phyloP scores from a whole-genome alignment of 2,113 vertebrate genomes.

The Megatriorchis doriae region DNA sequence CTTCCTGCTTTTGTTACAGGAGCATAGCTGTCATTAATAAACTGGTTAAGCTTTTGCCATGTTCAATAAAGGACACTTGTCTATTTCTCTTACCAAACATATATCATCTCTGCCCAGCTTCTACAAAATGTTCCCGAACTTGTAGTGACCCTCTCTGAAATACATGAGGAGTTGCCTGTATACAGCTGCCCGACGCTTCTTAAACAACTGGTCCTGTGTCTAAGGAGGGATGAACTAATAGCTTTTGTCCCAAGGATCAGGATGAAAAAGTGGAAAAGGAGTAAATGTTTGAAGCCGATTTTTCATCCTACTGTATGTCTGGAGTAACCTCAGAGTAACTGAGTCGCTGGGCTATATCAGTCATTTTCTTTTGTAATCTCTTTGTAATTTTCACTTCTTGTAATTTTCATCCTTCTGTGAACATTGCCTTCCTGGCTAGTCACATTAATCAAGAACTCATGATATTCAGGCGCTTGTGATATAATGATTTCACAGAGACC shows the following conservation, averaged over 20 bases:
- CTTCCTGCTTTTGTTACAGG: not conserved
- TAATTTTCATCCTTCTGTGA: conserved; percentile 8
- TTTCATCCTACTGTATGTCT: not conserved
- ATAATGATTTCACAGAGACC: conserved; percentile 3
- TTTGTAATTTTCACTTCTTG: not conserved
- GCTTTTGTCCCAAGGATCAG: not conserved
- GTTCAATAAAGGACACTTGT: not conserved
- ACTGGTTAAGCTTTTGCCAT: not conserved
- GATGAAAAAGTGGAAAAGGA: not conserved
- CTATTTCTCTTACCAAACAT: not conserved
- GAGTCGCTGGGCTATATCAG: not conserved
- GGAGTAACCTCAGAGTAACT: not conserved
- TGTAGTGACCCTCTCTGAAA: not conserved
- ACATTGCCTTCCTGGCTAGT: not conserved
- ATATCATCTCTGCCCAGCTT: not conserved
- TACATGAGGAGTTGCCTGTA: not conserved
- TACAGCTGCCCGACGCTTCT: not conserved
- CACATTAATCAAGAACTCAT: not conserved
- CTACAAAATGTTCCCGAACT: not conserved
- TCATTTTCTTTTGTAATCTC: not conserved
- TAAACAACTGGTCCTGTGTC: not conserved
- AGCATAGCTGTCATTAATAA: not conserved
- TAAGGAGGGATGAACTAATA: not conserved
- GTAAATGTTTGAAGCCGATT: not conserved
- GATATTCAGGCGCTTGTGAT: not conserved